Base-by-base conservation (phyloP, 2,888 invertebrate genomes). In the Stenotaenia linearis region DNA sequence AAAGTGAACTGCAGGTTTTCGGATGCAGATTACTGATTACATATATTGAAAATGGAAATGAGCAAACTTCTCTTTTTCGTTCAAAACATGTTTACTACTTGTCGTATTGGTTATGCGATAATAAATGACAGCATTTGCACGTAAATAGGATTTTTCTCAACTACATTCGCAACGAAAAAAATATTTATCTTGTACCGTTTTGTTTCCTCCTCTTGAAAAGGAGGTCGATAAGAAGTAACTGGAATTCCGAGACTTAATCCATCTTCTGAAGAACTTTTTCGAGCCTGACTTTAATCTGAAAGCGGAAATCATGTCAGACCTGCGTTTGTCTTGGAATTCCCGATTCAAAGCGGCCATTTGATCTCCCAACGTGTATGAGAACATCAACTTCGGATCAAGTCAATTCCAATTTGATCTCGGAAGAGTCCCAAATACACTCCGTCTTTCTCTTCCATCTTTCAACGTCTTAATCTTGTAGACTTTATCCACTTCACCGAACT, bases 341-440 rank as follows among this genome's bases (percentile, higher is more conserved):
- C 69, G 69, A 28, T 69, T 69, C 69, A 28, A 25, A 28, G 28
- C 69, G 28, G 1, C 69, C 69, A 69, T 69, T 69, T 69, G 69
- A 69, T 69, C 69, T 69, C 69, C 25, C 69, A 69, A 69, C 69
- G 69, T 69, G 28, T 69, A 69, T 25, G 28, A 28, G 25, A 69
- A 69, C 69, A 69, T 69, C 25, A 69, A 69, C 69, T 28, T 15
- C 23, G 69, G 69, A 25, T 69, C 69, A 69, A 69, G 69, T 69
- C 69, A 28, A 69, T 69, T 69, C 69, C 69, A 69, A 69, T 69
- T 69, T 69, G 69, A 69, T 69, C 69, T 69, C 25, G 25, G 69
- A 69, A 28, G 69, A 69, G 23, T 28, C 28, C 28, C 45, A 45
- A 45, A 45, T 45, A 45, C 45, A 45, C 45, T 45, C 32, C 32